Conservation (phyloP, 2,888 invertebrate genomes). For the Prionchulus punctatus region DNA sequence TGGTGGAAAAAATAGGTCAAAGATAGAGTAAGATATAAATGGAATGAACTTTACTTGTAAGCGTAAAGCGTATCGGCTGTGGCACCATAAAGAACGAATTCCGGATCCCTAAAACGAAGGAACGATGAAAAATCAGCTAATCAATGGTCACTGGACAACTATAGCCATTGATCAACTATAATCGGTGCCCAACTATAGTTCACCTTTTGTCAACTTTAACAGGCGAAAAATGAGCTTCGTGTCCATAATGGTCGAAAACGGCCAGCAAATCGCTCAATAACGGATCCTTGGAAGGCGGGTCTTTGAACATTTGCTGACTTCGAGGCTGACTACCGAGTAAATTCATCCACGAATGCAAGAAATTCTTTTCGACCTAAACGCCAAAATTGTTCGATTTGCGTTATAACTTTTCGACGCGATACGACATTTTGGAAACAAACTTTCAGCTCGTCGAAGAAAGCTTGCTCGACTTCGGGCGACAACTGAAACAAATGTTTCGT, state of each 20-base stretch:
- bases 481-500: neutral
- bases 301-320: conserved; percentile 53
- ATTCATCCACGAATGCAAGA: conserved; percentile 57
- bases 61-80: conserved; percentile 62
- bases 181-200: too few species aligned
- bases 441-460: neutral
- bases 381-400: neutral
- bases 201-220: conserved; percentile 13
- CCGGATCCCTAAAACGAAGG: conserved; percentile 54
- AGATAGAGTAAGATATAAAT: conserved; percentile 16
- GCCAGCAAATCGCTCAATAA: conserved; percentile 6
- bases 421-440: neutral
- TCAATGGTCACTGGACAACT: too few species aligned
- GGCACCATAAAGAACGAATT: conserved; percentile 73
- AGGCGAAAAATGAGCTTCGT: conserved; percentile 10
- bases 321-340: conserved; percentile 55
- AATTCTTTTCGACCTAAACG: conserved; percentile 34
- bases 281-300: conserved; percentile 17
- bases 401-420: neutral
- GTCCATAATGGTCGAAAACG: conserved; percentile 9
- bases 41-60: conserved; percentile 76
- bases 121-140: neutral
- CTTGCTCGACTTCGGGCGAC: neutral
- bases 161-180: too few species aligned
- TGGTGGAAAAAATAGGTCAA: conserved; percentile 38